A percentile compares a stretch with the other conserved stretches of the same genome.
Conservation (phyloP, 2,888 invertebrate genomes). For the Pyrrhia umbra region DNA sequence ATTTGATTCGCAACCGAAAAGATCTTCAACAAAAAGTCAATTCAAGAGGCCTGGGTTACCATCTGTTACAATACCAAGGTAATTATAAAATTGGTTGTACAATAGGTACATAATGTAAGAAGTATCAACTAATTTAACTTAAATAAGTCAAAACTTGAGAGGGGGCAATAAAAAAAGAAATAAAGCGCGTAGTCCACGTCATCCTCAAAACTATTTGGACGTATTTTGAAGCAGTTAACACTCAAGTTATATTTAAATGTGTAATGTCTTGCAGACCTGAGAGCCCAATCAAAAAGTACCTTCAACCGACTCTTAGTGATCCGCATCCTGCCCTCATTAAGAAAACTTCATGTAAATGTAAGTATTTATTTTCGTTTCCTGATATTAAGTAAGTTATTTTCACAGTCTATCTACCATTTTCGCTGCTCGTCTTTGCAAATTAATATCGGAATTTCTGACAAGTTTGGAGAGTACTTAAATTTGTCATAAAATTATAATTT, state of each 20-base stretch:
- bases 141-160: too few relatives aligned
- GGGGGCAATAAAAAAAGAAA: too few relatives aligned
- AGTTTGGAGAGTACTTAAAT: neutral
- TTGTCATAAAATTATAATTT: too few relatives aligned
- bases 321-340: constrained; percentile 91
- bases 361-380: constrained; percentile 20
- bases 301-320: constrained; percentile 95
- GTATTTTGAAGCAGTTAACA: too few relatives aligned
- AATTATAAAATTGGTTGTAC: constrained; percentile 25
- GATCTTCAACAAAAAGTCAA: constrained; percentile 82
- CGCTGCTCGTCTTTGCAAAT: too few relatives aligned
- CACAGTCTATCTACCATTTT: too few relatives aligned
- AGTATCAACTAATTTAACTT: too few relatives aligned
- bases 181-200: too few relatives aligned
- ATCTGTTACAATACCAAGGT: constrained; percentile 83
- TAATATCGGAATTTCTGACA: too few relatives aligned
- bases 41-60: constrained; percentile 84
- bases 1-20: constrained; percentile 82
- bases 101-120: neutral
- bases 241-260: too few relatives aligned
- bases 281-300: constrained; percentile 94
- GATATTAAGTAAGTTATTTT: neutral
- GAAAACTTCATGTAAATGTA: constrained; percentile 90
- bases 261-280: constrained; percentile 93
- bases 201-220: too few relatives aligned